phyloP scores from a whole-genome alignment of 1,140 invertebrate genomes.

The Mizuhopecten yessoensis region DNA sequence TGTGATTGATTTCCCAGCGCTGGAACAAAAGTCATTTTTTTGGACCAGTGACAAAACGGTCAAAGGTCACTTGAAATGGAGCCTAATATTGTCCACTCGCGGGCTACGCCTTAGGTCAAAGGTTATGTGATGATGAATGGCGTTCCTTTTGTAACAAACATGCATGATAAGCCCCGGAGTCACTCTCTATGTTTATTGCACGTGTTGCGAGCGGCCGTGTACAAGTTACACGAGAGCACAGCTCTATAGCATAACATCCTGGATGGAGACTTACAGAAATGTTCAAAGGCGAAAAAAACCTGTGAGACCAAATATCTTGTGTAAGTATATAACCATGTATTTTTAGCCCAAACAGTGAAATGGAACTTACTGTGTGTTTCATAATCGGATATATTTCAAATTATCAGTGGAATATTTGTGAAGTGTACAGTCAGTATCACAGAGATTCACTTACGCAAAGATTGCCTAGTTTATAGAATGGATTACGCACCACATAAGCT shows the following conservation, averaged over 20 bases:
- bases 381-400: constrained; percentile 36
- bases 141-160: neutral
- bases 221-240: constrained; percentile 3
- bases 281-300: constrained; percentile 16
- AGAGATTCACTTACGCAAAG: neutral
- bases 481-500: neutral
- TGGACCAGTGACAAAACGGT: constrained; percentile 5
- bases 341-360: neutral
- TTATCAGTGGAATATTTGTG: constrained; percentile 28
- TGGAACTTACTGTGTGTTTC: constrained; percentile 16
- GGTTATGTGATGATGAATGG: neutral
- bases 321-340: neutral
- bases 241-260: neutral
- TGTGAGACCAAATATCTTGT: neutral
- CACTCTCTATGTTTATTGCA: constrained; percentile 34
- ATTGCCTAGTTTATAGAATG: neutral
- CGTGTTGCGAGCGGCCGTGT: neutral
- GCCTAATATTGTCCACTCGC: constrained; percentile 15
- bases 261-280: constrained; percentile 33
- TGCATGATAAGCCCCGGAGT: constrained; percentile 12
- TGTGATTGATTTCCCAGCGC: constrained; percentile 1
- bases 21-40: constrained; percentile 5
- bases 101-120: constrained; percentile 13
- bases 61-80: neutral
- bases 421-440: neutral